Evolutionary conservation across 1,140 invertebrate species (phyloP).

Genomic region (Dreissena rostriformis): DNA sequence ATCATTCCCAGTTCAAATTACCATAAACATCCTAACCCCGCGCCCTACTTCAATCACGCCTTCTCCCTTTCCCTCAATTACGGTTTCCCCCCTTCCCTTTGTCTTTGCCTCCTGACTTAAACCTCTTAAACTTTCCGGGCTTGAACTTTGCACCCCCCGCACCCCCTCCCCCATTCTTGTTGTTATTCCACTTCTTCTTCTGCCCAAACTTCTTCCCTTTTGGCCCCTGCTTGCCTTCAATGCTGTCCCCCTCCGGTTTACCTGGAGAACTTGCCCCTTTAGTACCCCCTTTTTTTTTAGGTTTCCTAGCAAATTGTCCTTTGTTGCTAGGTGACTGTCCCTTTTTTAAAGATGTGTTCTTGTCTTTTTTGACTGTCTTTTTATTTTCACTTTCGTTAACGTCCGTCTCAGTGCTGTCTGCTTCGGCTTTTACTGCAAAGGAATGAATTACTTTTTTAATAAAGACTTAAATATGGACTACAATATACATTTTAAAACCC

Average conservation of each 20-base stretch:
- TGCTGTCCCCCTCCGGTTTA: conserved; percentile 10
- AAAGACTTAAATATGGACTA: too few relatives aligned
- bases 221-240: not conserved
- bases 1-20: too few relatives aligned
- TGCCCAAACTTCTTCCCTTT: not conserved
- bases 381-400: too few relatives aligned
- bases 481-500: too few relatives aligned
- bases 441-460: too few relatives aligned
- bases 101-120: conserved; percentile 41
- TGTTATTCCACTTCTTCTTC: conserved; percentile 1
- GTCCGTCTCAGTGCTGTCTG: too few relatives aligned
- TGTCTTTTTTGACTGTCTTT: too few relatives aligned
- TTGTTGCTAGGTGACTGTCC: not conserved
- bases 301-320: not conserved
- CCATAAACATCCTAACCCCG: too few relatives aligned
- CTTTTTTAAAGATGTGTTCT: not conserved
- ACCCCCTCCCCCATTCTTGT: conserved; percentile 51
- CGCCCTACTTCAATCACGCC: too few relatives aligned
- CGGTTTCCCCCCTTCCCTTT: conserved; percentile 2
- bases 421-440: too few relatives aligned
- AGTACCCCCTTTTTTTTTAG: not conserved
- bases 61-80: too few relatives aligned
- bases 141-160: conserved; percentile 57
- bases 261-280: not conserved
- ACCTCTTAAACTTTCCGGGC: conserved; percentile 63